These are phyloP conservation scores for Hiodon alosoides DNA, from an alignment of 2,113 vertebrate species.

Conservation along the genomic window DNA sequence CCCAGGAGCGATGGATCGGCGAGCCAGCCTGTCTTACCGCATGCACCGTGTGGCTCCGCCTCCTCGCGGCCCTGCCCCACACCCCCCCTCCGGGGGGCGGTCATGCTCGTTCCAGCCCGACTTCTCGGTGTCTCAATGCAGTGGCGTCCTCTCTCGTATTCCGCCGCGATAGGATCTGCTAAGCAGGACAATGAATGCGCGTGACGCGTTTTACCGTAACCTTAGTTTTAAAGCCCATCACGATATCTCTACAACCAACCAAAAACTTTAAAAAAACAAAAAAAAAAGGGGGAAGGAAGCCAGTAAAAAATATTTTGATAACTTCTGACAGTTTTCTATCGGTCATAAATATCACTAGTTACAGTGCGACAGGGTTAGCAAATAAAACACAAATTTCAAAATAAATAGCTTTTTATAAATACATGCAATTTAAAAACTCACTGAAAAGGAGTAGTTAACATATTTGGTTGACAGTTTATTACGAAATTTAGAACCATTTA, in stretches of 20 bases:
- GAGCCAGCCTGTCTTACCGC: background rate
- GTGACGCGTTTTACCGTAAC: background rate
- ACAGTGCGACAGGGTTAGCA: constrained; percentile 13
- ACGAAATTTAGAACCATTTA: constrained; percentile 5
- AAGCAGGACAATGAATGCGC: too few relatives aligned
- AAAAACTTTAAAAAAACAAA: background rate
- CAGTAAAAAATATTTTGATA: constrained; percentile 13
- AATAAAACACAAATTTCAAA: background rate
- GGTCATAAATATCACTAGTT: constrained; percentile 9
- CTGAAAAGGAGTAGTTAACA: background rate
- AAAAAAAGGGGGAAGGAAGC: constrained; percentile 11
- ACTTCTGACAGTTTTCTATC: constrained; percentile 21
- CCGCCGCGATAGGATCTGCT: background rate
- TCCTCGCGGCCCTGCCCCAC: background rate
- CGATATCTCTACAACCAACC: background rate
- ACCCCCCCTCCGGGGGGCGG: too few relatives aligned
- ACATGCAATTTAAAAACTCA: constrained; percentile 8
- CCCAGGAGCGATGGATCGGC: background rate
- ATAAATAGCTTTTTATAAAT: constrained; percentile 18
- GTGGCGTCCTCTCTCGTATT: background rate
- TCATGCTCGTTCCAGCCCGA: background rate
- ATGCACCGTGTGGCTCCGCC: background rate
- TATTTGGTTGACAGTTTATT: constrained; percentile 17
- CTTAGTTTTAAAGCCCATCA: constrained; percentile 3
- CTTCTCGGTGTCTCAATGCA: background rate